These are phyloP conservation scores for Diloba caeruleocephala DNA, from an alignment of 2,888 invertebrate genomes.

Conservation along the genomic window DNA sequence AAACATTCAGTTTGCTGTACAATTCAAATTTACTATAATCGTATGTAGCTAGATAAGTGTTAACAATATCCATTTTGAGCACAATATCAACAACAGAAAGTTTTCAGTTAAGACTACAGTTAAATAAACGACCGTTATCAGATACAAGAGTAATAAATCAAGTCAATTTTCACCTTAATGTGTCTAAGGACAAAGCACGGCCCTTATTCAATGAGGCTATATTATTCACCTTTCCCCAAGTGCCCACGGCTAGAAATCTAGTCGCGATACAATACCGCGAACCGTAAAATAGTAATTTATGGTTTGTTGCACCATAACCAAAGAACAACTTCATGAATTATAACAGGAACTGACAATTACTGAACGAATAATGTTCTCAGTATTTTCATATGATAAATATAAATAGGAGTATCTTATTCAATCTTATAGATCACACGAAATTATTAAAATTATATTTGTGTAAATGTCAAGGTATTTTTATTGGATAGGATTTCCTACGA, in stretches of 20 bases:
- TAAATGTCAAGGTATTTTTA: conserved; percentile 18
- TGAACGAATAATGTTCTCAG: conserved; percentile 3
- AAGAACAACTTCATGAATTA: conserved; percentile 25
- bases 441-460: conserved; percentile 6
- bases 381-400: conserved; percentile 17
- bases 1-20: conserved; percentile 3
- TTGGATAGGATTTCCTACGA: conserved; percentile 10
- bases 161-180: conserved; percentile 54
- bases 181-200: conserved; percentile 48
- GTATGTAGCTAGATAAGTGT: conserved; percentile 5
- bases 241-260: conserved; percentile 67
- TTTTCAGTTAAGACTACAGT: conserved; percentile 30
- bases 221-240: conserved; percentile 64
- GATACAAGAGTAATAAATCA: conserved; percentile 47
- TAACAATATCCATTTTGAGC: conserved; percentile 23
- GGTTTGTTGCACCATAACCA: conserved; percentile 41
- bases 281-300: conserved; percentile 59
- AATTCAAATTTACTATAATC: conserved; percentile 6
- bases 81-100: conserved; percentile 37
- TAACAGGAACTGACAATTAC: conserved; percentile 1
- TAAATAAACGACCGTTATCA: conserved; percentile 44
- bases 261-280: conserved; percentile 45
- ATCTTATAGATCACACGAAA: conserved; percentile 6
- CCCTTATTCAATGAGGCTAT: conserved; percentile 59
- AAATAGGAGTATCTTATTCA: conserved; percentile 2